Evolutionary conservation across 2,113 vertebrate genomes (phyloP).

Genomic region (Mystacornis crossleyi): DNA sequence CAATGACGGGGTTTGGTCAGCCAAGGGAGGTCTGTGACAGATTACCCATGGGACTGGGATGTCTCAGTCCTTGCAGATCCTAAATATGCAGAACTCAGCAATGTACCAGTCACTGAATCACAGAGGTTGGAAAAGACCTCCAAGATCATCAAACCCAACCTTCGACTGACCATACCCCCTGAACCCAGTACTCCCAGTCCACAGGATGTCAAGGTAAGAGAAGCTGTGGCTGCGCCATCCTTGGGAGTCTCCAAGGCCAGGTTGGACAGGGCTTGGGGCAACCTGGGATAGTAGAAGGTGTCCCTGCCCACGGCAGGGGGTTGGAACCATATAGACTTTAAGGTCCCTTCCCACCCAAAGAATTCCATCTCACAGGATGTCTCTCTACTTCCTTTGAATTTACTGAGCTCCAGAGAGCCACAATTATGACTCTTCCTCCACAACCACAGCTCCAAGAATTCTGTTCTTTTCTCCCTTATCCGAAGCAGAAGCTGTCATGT

Average conservation of each 20-base stretch:
- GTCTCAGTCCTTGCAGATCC: not conserved
- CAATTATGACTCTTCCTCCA: not conserved
- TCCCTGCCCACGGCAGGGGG: not conserved
- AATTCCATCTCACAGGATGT: not conserved
- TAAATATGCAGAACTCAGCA: not conserved
- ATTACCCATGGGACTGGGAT: not conserved
- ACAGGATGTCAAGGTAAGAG: not conserved
- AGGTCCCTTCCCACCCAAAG: not conserved
- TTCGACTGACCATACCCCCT: not conserved
- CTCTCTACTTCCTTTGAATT: not conserved
- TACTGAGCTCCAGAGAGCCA: not conserved
- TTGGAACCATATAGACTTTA: not conserved
- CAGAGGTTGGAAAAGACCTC: not conserved
- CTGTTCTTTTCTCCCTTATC: not conserved
- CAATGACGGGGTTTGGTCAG: accelerated
- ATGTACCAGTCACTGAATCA: not conserved
- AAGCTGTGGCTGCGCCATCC: not conserved
- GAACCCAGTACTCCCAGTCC: not conserved
- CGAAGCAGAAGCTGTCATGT: not conserved
- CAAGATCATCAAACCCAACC: not conserved
- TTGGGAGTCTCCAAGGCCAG: not conserved
- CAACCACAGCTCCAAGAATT: not conserved
- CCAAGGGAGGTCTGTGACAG: not conserved
- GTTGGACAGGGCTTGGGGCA: accelerated
- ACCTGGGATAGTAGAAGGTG: accelerated